Conservation (phyloP, 2,113 vertebrate species). For the Chaetura pelagica region DNA sequence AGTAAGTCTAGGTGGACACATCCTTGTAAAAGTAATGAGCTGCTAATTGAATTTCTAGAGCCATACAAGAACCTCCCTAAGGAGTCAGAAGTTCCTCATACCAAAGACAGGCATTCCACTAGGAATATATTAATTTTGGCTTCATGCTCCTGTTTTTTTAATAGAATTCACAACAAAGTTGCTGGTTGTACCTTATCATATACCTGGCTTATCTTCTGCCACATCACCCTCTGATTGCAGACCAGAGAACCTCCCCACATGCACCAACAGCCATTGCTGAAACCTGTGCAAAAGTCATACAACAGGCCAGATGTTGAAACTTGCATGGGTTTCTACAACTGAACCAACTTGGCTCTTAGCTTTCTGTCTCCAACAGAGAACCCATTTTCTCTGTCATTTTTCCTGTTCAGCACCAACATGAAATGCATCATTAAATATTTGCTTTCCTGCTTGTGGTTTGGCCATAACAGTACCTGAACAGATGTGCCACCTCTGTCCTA, state of each 20-base stretch:
- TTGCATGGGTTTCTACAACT: not conserved
- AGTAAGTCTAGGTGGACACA: not conserved
- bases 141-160: not conserved
- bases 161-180: not conserved
- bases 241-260: not conserved
- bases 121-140: not conserved
- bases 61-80: not conserved
- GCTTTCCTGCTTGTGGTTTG: not conserved
- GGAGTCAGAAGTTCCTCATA: not conserved
- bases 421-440: conserved; percentile 1
- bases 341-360: not conserved
- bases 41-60: not conserved
- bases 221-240: fast-evolving
- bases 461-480: not conserved
- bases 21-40: not conserved
- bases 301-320: not conserved
- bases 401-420: not conserved
- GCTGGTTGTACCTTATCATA: not conserved
- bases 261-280: fast-evolving
- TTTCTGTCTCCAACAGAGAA: not conserved
- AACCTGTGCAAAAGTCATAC: fast-evolving
- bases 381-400: not conserved
- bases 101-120: not conserved
- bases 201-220: fast-evolving
- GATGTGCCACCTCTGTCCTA: not conserved